Conservation (phyloP, 2,113 vertebrate genomes). For the Podilymbus podiceps region DNA sequence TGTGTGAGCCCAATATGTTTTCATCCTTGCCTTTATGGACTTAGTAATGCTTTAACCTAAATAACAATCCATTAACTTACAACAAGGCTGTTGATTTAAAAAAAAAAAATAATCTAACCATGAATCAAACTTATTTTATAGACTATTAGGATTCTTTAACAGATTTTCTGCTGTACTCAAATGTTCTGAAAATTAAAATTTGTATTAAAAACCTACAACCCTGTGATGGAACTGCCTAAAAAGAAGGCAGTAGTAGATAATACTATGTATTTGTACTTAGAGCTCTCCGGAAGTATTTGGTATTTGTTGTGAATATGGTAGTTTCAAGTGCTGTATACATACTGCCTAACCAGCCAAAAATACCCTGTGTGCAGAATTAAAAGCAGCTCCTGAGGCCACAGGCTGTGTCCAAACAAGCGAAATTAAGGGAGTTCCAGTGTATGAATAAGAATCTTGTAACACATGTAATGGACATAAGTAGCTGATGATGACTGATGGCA, state of each 20-base stretch:
- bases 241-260: not conserved
- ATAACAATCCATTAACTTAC: not conserved
- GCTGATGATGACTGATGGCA: not conserved
- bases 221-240: not conserved
- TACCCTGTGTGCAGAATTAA: not conserved
- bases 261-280: not conserved
- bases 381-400: not conserved
- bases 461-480: accelerated
- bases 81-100: not conserved
- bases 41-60: not conserved
- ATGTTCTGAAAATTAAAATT: not conserved
- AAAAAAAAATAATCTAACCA: not conserved
- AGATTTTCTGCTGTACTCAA: not conserved
- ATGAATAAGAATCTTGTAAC: not conserved
- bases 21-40: not conserved
- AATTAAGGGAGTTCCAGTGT: not conserved
- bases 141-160: not conserved
- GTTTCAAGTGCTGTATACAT: not conserved
- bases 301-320: not conserved
- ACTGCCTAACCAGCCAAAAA: not conserved
- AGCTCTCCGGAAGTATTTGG: not conserved
- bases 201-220: not conserved
- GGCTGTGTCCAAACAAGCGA: not conserved
- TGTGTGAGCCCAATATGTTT: not conserved
- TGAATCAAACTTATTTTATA: not conserved